A percentile compares a stretch with the other conserved stretches of the same genome.
Conservation (phyloP, 1,140 invertebrate species). For the Nebria ingens region DNA sequence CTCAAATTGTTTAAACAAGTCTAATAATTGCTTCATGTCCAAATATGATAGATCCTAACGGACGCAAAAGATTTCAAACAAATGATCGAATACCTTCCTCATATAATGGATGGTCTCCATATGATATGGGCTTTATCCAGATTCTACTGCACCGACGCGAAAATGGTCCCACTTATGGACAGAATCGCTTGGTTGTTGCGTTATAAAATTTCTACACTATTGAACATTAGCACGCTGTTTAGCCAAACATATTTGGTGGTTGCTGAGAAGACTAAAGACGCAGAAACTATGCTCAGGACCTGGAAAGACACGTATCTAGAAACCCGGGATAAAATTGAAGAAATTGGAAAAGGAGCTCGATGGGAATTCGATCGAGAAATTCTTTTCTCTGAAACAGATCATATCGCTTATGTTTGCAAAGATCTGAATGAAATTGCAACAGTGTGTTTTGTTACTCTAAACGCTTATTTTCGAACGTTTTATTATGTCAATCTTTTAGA, state of each 20-base stretch:
- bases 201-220: slow-evolving; percentile 58
- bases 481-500: slow-evolving; percentile 33
- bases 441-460: slow-evolving; percentile 34
- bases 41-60: too few species aligned
- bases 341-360: slow-evolving; percentile 64
- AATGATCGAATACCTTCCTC: slow-evolving; percentile 60
- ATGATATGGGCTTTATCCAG: slow-evolving; percentile 76
- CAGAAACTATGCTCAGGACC: slow-evolving; percentile 54
- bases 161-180: slow-evolving; percentile 65
- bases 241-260: slow-evolving; percentile 39
- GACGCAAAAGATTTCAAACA: slow-evolving; percentile 57
- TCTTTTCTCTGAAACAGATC: slow-evolving; percentile 74
- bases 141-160: slow-evolving; percentile 60
- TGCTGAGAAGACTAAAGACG: slow-evolving; percentile 33
- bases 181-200: slow-evolving; percentile 70
- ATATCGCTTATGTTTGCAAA: slow-evolving; percentile 66
- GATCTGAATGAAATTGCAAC: slow-evolving; percentile 65
- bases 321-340: slow-evolving; percentile 68
- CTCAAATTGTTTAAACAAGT: slow-evolving; percentile 12
- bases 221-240: slow-evolving; percentile 63
- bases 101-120: slow-evolving; percentile 68
- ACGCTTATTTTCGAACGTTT: not conserved
- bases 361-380: slow-evolving; percentile 83
- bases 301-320: slow-evolving; percentile 68
- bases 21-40: slow-evolving; percentile 2